Evolutionary conservation across 2,888 invertebrate species (phyloP).

Genomic region (Cheilosia grossa): DNA sequence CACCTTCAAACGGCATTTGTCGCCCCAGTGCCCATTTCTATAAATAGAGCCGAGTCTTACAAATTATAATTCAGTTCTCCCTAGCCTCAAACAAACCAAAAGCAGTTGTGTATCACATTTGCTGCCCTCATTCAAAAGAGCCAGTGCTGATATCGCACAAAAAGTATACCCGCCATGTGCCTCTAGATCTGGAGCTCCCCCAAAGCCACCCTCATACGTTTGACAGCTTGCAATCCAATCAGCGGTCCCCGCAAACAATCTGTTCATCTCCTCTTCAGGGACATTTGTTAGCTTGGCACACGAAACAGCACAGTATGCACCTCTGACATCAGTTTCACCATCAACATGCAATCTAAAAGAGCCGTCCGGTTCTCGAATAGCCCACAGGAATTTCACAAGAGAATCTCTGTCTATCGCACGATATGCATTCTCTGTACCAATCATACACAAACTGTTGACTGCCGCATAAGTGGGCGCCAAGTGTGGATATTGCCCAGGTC

Average conservation of each 20-base stretch:
- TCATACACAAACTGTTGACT: slow-evolving; percentile 94
- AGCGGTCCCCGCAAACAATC: slow-evolving; percentile 92
- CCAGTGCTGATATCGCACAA: slow-evolving; percentile 96
- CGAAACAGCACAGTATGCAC: slow-evolving; percentile 97
- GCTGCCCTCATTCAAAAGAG: slow-evolving; percentile 86
- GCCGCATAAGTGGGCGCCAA: slow-evolving; percentile 99
- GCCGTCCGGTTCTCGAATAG: slow-evolving; percentile 92
- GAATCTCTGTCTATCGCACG: slow-evolving; percentile 90
- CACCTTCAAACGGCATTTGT: slow-evolving; percentile 97
- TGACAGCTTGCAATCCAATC: slow-evolving; percentile 98
- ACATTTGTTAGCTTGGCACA: slow-evolving; percentile 89
- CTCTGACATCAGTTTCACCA: slow-evolving; percentile 97
- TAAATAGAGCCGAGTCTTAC: slow-evolving; percentile 52
- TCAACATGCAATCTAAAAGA: slow-evolving; percentile 95
- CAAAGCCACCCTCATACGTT: slow-evolving; percentile 99
- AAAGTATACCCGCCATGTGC: slow-evolving; percentile 99
- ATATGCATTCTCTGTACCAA: slow-evolving; percentile 94
- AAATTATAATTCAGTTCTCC: not conserved
- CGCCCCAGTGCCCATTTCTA: slow-evolving; percentile 94
- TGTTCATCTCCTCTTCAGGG: slow-evolving; percentile 89
- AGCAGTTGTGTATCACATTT: slow-evolving; percentile 85
- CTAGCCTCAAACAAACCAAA: slow-evolving; percentile 83
- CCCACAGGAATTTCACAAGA: slow-evolving; percentile 90
- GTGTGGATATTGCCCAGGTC: slow-evolving; percentile 96
- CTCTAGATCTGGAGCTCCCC: slow-evolving; percentile 96